Evolutionary conservation across 2,113 vertebrate species (phyloP), one percentile per base, ranked within the genome.

Genomic region (Ptilonorhynchus violaceus): DNA sequence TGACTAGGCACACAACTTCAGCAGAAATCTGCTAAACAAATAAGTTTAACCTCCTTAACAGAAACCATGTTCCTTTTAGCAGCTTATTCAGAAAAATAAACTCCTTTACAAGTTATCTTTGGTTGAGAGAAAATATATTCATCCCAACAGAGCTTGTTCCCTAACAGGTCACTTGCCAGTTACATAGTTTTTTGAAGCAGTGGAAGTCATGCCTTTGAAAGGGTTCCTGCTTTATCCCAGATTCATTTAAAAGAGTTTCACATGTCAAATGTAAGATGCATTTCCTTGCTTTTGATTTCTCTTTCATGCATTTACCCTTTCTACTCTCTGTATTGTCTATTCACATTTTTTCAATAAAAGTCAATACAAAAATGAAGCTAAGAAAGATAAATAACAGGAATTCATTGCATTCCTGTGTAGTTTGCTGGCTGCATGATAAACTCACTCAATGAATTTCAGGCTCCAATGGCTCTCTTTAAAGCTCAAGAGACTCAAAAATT

Each of bases 161-260:
- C 66, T 75, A 96, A 81, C 88, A 94, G 96, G 95, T 97, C 96
- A 96, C 68, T 95, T 87, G 89, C 90, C 80, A 89, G 85, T 87
- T 84, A 64, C 44, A 64, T 4, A 82, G 15, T 64, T 93, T 93
- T 94, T 96, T 96, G 92, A 96, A 95, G 95, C 56, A 70, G 64
- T 21, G 18, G 79, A 95, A 95, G 88, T 89, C 39, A 78, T 35
- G 49, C 37, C 76, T 94, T 95, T 96, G 85, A 96, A 96, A 94
- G 31, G 50, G 73, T 42, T 86, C 68, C 55, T 60, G 83, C 82
- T 93, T 96, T 75, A 96, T 95, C 60, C 47, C 68, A 75, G 79
- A 89, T 75, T 95, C 22, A 60, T 95, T 92, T 94, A 87, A 94
- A 88, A 78, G 63, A 83, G 68, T 93, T 86, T 92, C 79, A 72